Evolutionary conservation across 2,113 vertebrate species (phyloP).

Genomic region (Forbesichthys papilliferus): DNA sequence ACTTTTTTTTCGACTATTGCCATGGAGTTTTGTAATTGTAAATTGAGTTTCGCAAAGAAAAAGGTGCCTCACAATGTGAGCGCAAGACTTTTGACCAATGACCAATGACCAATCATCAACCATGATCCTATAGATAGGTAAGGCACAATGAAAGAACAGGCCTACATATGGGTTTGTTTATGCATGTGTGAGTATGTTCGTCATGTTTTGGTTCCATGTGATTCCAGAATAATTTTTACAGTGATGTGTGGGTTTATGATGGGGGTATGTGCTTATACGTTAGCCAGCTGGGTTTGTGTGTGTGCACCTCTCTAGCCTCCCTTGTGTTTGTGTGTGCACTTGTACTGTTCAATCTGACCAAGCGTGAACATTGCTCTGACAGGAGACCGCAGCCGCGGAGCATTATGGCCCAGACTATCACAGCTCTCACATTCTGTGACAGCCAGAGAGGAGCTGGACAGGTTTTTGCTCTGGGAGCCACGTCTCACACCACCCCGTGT

Average conservation of each 20-base stretch:
- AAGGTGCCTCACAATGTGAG: too few species aligned
- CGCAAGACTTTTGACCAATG: too few species aligned
- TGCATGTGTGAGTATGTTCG: neutral
- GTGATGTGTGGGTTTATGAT: constrained; percentile 1
- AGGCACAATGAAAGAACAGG: too few species aligned
- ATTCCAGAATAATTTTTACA: neutral
- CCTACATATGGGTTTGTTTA: too few species aligned
- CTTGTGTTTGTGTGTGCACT: constrained; percentile 10
- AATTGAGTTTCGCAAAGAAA: too few species aligned
- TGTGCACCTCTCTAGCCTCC: constrained; percentile 29
- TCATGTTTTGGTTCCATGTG: neutral
- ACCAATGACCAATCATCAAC: too few species aligned
- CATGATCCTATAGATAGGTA: too few species aligned
- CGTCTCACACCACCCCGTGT: constrained; percentile 51
- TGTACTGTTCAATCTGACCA: constrained; percentile 21
- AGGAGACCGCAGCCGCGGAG: constrained; percentile 55
- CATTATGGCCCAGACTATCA: constrained; percentile 59
- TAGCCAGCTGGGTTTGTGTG: constrained; percentile 2
- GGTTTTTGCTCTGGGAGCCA: constrained; percentile 30
- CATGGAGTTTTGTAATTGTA: too few species aligned
- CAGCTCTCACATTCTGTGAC: constrained; percentile 62
- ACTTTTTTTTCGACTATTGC: too few species aligned
- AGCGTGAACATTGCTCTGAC: constrained; percentile 64
- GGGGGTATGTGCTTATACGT: constrained; percentile 8
- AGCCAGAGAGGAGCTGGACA: constrained; percentile 53